A percentile compares a stretch with the other conserved stretches of the same genome.
These are phyloP conservation scores for Pogonocherus hispidulus DNA, from an alignment of 2,888 invertebrate species.

Conservation along the genomic window DNA sequence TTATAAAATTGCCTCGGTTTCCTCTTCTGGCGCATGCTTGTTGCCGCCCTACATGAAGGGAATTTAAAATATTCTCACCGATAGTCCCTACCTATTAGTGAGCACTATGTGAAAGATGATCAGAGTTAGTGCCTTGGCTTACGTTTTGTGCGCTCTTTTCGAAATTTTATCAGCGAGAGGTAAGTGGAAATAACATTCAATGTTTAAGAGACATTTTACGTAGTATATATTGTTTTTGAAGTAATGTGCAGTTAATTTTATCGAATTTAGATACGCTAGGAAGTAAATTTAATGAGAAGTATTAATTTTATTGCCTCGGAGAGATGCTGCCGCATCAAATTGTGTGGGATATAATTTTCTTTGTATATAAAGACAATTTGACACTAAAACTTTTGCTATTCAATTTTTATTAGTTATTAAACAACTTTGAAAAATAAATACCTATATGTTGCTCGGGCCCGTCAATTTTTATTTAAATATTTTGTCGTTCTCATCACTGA, in stretches of 20 bases:
- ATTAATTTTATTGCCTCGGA: background rate
- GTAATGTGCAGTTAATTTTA: background rate
- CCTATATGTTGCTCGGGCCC: too few relatives aligned
- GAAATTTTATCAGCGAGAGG: conserved; percentile 12
- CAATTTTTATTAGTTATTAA: too few relatives aligned
- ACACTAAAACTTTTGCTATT: too few relatives aligned
- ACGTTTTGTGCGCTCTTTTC: conserved; percentile 18
- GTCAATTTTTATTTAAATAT: too few relatives aligned
- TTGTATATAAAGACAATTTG: too few relatives aligned
- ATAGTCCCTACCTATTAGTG: background rate
- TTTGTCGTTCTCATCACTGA: too few relatives aligned
- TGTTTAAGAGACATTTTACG: background rate
- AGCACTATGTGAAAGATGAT: conserved; percentile 15
- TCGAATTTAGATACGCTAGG: background rate
- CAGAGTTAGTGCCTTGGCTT: background rate
- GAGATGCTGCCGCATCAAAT: background rate
- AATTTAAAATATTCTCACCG: conserved; percentile 32
- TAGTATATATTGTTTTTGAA: background rate
- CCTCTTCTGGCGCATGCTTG: conserved; percentile 38
- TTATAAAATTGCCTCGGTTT: too few relatives aligned
- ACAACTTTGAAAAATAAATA: too few relatives aligned
- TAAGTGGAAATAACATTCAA: background rate
- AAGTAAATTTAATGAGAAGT: background rate
- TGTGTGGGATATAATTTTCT: background rate
- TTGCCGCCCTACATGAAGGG: conserved; percentile 27